Evolutionary conservation across 2,113 vertebrate species (phyloP), one percentile per base, ranked within the genome.

Genomic region (Sakesphorus luctuosus): DNA sequence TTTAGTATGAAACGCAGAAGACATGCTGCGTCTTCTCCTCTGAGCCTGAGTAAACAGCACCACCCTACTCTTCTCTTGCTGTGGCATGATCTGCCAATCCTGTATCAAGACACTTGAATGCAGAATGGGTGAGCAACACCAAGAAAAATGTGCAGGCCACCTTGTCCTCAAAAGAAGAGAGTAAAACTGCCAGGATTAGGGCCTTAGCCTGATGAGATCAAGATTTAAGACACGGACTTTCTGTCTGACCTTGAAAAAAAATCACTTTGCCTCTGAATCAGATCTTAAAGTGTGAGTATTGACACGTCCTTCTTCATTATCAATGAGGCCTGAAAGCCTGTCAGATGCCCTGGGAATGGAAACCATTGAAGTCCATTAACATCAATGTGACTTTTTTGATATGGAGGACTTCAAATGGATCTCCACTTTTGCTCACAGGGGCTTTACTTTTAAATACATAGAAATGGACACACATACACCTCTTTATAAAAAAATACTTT

Each of bases 191-290:
- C 10, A 24, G 28, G 25, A 77, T 55, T 63, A 58, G 21, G n/a
- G 46, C 6, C 16, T 76, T 38, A 79, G 47, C 24, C 47, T 74
- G 31, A 67, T 25, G 9, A 67, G 55, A 89, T 47, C 25, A 72
- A 80, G 75, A 92, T 71, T 85, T 83, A 88, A 76, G 81, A 33
- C 33, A 65, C 21, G 46, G 46, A 44, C 29, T 55, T 96, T 44
- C 23, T 88, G 10, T 53, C 49, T 90, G 87, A 93, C 84, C 75
- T 94, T 93, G 84, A 84, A 90, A 93, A 31, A 86, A 73, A 71
- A 29, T 21, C 26, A 38, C 65, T 87, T 65, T 76, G 18, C 26
- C 76, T 56, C 36, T 78, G 46, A 79, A 90, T 35, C 84, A 49
- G 74, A 14, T 76, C 53, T 75, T 72, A 56, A 75, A 52, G 26